Evolutionary conservation across 2,888 invertebrate genomes (phyloP).

Genomic region (Teleogryllus oceanicus): DNA sequence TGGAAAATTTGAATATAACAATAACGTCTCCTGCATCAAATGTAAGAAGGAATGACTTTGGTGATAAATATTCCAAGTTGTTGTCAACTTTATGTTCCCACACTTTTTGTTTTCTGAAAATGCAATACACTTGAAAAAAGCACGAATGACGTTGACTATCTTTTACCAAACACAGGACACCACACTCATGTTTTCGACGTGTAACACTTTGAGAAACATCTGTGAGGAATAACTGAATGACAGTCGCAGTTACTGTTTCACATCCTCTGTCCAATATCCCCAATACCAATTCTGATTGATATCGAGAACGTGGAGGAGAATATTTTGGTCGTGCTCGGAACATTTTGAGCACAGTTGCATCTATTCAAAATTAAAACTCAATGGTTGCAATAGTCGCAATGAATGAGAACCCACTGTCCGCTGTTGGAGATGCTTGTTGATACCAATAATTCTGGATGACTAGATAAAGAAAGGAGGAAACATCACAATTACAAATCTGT

Average conservation of each 20-base stretch:
- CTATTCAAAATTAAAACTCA: too few relatives aligned
- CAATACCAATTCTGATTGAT: conserved; percentile 83
- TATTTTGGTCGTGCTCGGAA: conserved; percentile 25
- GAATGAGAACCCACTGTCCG: too few relatives aligned
- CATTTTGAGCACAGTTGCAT: too few relatives aligned
- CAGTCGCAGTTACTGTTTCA: conserved; percentile 79
- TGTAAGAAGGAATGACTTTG: conserved; percentile 77
- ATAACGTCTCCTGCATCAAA: conserved; percentile 92
- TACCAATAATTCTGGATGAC: too few relatives aligned
- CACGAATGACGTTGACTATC: conserved; percentile 86
- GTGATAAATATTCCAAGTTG: conserved; percentile 78
- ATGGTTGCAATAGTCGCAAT: too few relatives aligned
- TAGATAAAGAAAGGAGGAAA: too few relatives aligned
- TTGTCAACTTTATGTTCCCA: conserved; percentile 97
- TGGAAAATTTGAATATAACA: conserved; percentile 92
- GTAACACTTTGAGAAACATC: conserved; percentile 75
- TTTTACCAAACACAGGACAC: conserved; percentile 86
- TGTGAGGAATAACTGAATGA: conserved; percentile 82
- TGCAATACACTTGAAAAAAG: conserved; percentile 84
- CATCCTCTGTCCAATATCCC: conserved; percentile 78
- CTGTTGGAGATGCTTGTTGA: too few relatives aligned
- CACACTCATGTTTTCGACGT: conserved; percentile 84
- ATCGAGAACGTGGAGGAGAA: conserved; percentile 66
- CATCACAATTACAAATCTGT: too few relatives aligned
- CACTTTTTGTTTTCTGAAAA: conserved; percentile 68